Conservation (phyloP, 2,113 vertebrate species). For the Phoxinus phoxinus region DNA sequence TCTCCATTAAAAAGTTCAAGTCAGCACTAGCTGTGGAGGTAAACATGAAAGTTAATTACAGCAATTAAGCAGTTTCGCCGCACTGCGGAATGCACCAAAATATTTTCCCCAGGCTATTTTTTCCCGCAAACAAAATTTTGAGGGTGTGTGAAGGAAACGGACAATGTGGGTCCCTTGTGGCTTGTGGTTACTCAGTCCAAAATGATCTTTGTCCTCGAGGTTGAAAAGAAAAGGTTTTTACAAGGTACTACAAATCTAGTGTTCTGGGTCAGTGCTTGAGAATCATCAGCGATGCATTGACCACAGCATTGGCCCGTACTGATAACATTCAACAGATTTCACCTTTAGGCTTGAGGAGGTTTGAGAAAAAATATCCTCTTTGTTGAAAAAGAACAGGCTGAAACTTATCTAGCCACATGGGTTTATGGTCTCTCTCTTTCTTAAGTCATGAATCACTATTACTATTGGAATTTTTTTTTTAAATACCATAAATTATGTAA, state of each 20-base stretch:
- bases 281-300: background rate
- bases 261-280: constrained; percentile 26
- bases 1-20: constrained; percentile 37
- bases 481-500: too few relatives aligned
- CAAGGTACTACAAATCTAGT: background rate
- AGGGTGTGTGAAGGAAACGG: background rate
- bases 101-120: constrained; percentile 24
- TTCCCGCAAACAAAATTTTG: background rate
- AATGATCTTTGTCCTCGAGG: background rate
- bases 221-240: constrained; percentile 18
- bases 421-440: constrained; percentile 15
- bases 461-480: too few relatives aligned
- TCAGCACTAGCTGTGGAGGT: constrained; percentile 23
- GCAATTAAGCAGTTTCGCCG: constrained; percentile 34
- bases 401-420: background rate
- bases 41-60: constrained; percentile 18
- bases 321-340: constrained; percentile 34
- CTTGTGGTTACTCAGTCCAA: background rate
- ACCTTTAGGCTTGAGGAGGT: constrained; percentile 17
- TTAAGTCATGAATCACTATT: background rate
- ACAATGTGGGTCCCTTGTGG: background rate
- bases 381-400: constrained; percentile 5
- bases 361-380: constrained; percentile 2
- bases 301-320: background rate
- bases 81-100: constrained; percentile 36